Evolutionary conservation across 2,888 invertebrate genomes (phyloP).

Genomic region (Drosophila sordidula): DNA sequence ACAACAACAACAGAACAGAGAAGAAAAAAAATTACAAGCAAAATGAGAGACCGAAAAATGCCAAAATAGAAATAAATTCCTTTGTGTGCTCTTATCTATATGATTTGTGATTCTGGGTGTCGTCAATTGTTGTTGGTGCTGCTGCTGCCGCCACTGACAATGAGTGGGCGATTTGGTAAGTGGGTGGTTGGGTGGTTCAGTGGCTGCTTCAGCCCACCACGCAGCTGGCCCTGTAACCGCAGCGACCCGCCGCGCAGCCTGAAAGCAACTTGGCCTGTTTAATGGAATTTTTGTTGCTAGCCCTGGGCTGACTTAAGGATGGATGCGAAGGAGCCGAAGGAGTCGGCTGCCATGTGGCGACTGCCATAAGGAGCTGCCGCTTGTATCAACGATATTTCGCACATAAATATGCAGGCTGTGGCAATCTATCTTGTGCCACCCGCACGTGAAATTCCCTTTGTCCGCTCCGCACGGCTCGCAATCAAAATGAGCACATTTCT

Average conservation of each 20-base stretch:
- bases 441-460: constrained; percentile 74
- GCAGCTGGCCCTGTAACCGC: constrained; percentile 37
- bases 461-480: constrained; percentile 43
- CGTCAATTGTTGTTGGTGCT: constrained; percentile 70
- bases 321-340: constrained; percentile 14
- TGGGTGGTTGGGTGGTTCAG: constrained; percentile 17
- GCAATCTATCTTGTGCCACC: constrained; percentile 80
- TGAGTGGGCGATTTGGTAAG: constrained; percentile 62
- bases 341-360: constrained; percentile 51
- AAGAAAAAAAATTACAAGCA: constrained; percentile 55
- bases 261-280: constrained; percentile 39
- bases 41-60: constrained; percentile 66
- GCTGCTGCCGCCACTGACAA: constrained; percentile 61
- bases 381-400: constrained; percentile 75
- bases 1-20: constrained; percentile 30
- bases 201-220: constrained; percentile 35
- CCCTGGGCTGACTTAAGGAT: constrained; percentile 30
- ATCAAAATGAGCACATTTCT: constrained; percentile 56
- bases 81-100: constrained; percentile 85
- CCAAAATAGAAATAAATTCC: constrained; percentile 83
- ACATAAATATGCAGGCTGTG: constrained; percentile 78
- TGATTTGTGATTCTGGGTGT: constrained; percentile 85
- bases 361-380: constrained; percentile 48
- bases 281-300: constrained; percentile 40
- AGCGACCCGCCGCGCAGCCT: constrained; percentile 26